phyloP scores from a whole-genome alignment of 2,888 invertebrate genomes.

The Euzetes globulus region DNA sequence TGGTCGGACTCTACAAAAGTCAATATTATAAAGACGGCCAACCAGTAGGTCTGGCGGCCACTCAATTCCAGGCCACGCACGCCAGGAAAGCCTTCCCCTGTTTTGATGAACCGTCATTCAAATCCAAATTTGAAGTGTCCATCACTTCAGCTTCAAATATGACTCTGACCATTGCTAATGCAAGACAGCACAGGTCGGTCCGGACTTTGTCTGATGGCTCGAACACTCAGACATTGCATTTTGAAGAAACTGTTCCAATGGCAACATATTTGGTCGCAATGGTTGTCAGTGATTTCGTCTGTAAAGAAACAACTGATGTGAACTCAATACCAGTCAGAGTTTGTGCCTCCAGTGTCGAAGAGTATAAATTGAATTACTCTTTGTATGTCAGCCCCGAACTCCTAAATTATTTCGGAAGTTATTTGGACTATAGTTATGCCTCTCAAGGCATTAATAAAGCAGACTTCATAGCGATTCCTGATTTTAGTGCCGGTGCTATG shows the following conservation, averaged over 20 bases:
- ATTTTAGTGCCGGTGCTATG: conserved; percentile 79
- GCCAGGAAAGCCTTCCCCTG: conserved; percentile 38
- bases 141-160: conserved; percentile 14
- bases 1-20: conserved; percentile 75
- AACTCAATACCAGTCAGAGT: conserved; percentile 51
- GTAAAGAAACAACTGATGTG: background rate
- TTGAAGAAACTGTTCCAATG: conserved; percentile 60
- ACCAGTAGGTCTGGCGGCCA: conserved; percentile 50
- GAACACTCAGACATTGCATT: conserved; percentile 1
- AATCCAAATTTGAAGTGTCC: conserved; percentile 24
- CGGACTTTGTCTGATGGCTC: background rate
- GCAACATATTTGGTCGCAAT: conserved; percentile 79
- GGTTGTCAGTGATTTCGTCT: conserved; percentile 71
- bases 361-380: conserved; percentile 62
- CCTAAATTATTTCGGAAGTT: conserved; percentile 51
- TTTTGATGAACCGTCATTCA: conserved; percentile 38
- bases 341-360: conserved; percentile 64
- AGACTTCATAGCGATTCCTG: conserved; percentile 80
- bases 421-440: too few relatives aligned
- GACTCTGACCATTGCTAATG: conserved; percentile 34
- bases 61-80: conserved; percentile 33
- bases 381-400: conserved; percentile 67
- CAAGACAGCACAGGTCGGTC: background rate
- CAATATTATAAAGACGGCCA: conserved; percentile 61
- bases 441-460: conserved; percentile 52